Evolutionary conservation across 2,888 invertebrate species (phyloP).

Genomic region (Iselma pallidipennis): DNA sequence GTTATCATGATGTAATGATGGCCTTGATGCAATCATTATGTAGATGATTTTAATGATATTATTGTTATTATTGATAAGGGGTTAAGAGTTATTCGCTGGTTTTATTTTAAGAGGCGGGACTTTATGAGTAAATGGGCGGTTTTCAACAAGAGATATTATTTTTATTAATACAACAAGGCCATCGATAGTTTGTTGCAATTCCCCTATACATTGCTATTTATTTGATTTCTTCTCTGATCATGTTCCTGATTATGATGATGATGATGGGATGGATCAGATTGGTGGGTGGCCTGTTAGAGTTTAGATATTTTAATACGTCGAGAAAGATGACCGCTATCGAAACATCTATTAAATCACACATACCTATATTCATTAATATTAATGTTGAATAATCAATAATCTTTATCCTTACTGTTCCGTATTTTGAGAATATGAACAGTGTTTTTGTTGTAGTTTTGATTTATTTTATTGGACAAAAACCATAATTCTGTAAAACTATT

Average conservation of each 20-base stretch:
- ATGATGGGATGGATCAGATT: neutral
- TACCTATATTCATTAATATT: constrained; percentile 5
- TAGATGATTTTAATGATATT: neutral
- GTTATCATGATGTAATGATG: neutral
- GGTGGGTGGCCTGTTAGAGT: constrained; percentile 7
- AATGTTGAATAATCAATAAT: constrained; percentile 5
- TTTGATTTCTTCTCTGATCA: constrained; percentile 3
- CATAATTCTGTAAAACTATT: neutral
- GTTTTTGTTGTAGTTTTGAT: neutral
- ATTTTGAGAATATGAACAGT: neutral
- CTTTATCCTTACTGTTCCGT: neutral
- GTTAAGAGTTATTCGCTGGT: too few species aligned
- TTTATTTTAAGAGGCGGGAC: constrained; percentile 26
- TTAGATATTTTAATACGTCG: constrained; percentile 9
- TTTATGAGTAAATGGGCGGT: constrained; percentile 25
- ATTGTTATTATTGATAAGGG: neutral
- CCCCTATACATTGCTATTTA: constrained; percentile 11
- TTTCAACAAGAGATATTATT: constrained; percentile 19
- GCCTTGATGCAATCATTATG: neutral
- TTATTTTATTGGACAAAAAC: neutral
- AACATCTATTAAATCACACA: neutral
- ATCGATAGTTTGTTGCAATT: constrained; percentile 13
- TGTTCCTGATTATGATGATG: neutral
- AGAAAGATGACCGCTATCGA: constrained; percentile 6
- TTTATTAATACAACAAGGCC: constrained; percentile 12